Conservation (phyloP, 2,888 invertebrate genomes). For the Lasioglossum calceatum region DNA sequence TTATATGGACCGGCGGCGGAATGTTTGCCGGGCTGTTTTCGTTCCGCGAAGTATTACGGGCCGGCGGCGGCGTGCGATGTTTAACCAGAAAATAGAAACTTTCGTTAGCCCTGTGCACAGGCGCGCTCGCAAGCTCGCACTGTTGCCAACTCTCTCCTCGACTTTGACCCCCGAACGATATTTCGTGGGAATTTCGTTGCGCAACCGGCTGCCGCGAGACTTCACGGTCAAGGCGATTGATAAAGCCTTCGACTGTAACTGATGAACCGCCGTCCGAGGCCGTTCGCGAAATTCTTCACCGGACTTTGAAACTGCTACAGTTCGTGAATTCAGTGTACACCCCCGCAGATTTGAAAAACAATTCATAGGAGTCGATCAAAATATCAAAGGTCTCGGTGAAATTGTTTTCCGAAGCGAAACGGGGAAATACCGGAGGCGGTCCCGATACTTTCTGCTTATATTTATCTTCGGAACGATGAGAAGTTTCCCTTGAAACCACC, state of each 20-base stretch:
- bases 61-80: neutral
- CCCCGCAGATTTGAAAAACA: neutral
- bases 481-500: neutral
- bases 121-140: neutral
- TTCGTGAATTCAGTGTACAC: neutral
- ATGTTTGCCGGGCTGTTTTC: slow-evolving; percentile 57
- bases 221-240: slow-evolving; percentile 41
- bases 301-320: neutral
- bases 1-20: slow-evolving; percentile 32
- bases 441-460: neutral
- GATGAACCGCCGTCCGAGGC: neutral
- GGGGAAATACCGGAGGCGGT: neutral
- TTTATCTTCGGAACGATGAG: neutral
- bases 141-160: slow-evolving; percentile 3
- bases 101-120: neutral
- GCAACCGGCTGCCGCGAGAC: neutral
- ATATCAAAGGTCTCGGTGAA: neutral
- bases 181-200: neutral
- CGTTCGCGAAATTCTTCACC: neutral
- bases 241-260: neutral
- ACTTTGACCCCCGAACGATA: slow-evolving; percentile 20
- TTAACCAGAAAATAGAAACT: slow-evolving; percentile 17
- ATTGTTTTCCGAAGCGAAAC: neutral
- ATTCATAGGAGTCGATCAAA: neutral
- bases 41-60: neutral